These are phyloP conservation scores for Protodeltote pygarga DNA, from an alignment of 2,888 invertebrate genomes.

Conservation along the genomic window DNA sequence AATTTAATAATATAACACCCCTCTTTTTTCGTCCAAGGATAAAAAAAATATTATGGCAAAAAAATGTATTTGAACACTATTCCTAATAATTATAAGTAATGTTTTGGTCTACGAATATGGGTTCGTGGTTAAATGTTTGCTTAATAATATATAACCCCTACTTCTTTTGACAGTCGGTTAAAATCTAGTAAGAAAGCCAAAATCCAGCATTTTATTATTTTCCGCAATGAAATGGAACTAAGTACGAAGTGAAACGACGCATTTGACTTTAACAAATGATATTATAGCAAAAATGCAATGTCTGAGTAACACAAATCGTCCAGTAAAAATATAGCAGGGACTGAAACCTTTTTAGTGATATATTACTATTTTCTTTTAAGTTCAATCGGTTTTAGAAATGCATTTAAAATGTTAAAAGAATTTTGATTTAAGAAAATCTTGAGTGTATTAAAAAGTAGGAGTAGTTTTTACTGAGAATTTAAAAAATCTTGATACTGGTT, in stretches of 20 bases:
- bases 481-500: no score
- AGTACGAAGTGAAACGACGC: slow-evolving; percentile 50
- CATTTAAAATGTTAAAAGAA: slow-evolving; percentile 15
- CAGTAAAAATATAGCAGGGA: slow-evolving; percentile 35
- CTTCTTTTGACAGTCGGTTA: background rate
- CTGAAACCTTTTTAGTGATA: slow-evolving; percentile 41
- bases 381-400: slow-evolving; percentile 29
- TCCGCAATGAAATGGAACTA: slow-evolving; percentile 36
- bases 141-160: no score
- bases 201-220: slow-evolving; percentile 42
- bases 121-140: no score
- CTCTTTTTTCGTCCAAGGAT: no score
- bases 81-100: no score
- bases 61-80: no score
- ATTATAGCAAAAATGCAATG: slow-evolving; percentile 48
- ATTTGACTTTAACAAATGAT: slow-evolving; percentile 55
- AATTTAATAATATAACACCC: no score
- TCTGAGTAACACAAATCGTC: slow-evolving; percentile 41
- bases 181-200: slow-evolving; percentile 32
- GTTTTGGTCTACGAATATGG: no score
- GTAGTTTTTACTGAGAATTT: background rate
- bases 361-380: slow-evolving; percentile 34
- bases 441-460: slow-evolving; percentile 15
- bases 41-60: no score
- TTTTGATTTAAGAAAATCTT: background rate